Evolutionary conservation across 1,140 invertebrate species (phyloP).

Genomic region (Agrilus planipennis): DNA sequence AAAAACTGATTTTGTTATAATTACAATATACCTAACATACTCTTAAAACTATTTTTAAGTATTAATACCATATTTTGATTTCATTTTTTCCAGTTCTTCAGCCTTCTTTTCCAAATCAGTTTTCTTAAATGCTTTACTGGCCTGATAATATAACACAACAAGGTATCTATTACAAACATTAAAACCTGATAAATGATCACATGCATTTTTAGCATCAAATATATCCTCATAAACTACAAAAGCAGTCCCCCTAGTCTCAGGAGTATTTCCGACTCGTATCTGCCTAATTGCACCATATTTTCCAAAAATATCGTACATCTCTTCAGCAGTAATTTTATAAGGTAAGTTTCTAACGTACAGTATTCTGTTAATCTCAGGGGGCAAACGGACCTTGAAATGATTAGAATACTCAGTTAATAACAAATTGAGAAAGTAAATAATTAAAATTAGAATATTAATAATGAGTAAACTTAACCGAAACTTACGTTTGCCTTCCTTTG

Average conservation of each 20-base stretch:
- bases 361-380: slow-evolving; percentile 97
- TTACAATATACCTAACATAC: background rate
- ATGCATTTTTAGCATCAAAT: slow-evolving; percentile 99
- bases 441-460: slow-evolving; percentile 7
- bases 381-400: slow-evolving; percentile 74
- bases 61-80: slow-evolving; percentile 78
- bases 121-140: slow-evolving; percentile 91
- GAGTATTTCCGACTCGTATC: slow-evolving; percentile 96
- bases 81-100: slow-evolving; percentile 93
- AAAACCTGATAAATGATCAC: slow-evolving; percentile 97
- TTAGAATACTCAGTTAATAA: slow-evolving; percentile 9
- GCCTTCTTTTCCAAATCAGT: slow-evolving; percentile 94
- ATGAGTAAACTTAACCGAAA: slow-evolving; percentile 12
- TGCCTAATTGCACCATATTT: slow-evolving; percentile 99
- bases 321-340: slow-evolving; percentile 99
- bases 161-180: slow-evolving; percentile 98
- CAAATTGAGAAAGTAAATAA: slow-evolving; percentile 6
- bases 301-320: slow-evolving; percentile 99
- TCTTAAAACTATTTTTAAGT: slow-evolving; percentile 15
- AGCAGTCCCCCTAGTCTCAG: slow-evolving; percentile 94
- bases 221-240: slow-evolving; percentile 99
- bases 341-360: slow-evolving; percentile 95
- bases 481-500: slow-evolving; percentile 49
- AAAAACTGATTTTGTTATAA: no score
- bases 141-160: slow-evolving; percentile 94